phyloP scores from a whole-genome alignment of 92 coral and sea anemone genomes.

The Phenganax stokvisi region DNA sequence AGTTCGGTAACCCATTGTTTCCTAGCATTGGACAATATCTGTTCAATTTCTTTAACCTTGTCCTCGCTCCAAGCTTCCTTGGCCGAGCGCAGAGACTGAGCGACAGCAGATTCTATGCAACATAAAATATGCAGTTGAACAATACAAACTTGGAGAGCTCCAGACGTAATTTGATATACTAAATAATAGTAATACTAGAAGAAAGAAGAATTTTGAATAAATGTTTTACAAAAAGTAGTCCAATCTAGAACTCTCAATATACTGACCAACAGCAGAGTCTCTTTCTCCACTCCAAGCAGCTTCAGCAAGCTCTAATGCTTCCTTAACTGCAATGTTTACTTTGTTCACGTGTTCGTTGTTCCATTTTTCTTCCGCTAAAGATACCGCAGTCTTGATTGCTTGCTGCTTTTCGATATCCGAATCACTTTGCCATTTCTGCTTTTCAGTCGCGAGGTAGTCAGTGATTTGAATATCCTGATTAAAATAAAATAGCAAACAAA shows the following conservation, averaged over 20 bases:
- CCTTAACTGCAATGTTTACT: constrained; percentile 70
- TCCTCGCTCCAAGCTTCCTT: constrained; percentile 22
- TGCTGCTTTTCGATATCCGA: constrained; percentile 50
- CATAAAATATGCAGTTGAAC: background rate
- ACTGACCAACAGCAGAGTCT: constrained; percentile 66
- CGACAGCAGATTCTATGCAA: constrained; percentile 29
- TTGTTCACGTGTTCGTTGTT: constrained; percentile 64
- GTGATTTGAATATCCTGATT: constrained; percentile 38
- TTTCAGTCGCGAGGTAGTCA: constrained; percentile 50
- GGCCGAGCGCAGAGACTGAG: constrained; percentile 19
- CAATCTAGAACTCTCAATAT: background rate
- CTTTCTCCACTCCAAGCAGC: constrained; percentile 69
- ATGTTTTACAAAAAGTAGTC: background rate
- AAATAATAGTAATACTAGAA: background rate
- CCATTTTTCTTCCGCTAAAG: constrained; percentile 91
- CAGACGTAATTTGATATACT: background rate
- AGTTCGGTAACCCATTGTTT: constrained; percentile 31
- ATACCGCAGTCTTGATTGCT: constrained; percentile 80
- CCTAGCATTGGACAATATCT: constrained; percentile 23
- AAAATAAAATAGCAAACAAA: background rate
- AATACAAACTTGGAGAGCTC: background rate
- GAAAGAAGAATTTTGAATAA: too few species aligned
- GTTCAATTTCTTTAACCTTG: constrained; percentile 28
- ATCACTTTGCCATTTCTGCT: constrained; percentile 61
- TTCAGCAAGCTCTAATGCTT: constrained; percentile 66